These are phyloP conservation scores for Limosa lapponica DNA, from an alignment of 2,797 vertebrate species.

Conservation along the genomic window DNA sequence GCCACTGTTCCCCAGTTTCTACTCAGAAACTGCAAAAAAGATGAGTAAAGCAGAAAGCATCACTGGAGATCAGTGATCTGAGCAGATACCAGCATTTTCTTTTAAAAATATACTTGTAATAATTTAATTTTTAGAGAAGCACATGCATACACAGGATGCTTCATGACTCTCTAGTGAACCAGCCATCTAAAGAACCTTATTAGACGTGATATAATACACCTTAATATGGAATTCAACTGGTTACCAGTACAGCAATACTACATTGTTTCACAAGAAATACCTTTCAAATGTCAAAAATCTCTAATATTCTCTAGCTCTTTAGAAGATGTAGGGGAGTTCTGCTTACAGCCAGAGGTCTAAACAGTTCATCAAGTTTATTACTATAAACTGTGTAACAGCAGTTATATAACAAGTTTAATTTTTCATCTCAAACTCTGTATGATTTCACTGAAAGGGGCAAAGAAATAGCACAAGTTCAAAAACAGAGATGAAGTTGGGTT, in stretches of 20 bases:
- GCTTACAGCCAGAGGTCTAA: neutral
- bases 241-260: neutral
- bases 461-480: conserved; percentile 30
- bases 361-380: neutral
- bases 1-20: neutral
- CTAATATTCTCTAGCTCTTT: neutral
- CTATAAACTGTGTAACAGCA: neutral
- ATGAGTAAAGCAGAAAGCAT: neutral
- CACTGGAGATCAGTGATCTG: neutral
- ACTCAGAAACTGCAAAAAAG: neutral
- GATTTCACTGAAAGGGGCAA: neutral
- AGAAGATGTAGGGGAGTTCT: neutral
- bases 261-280: neutral
- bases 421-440: neutral
- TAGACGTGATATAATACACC: neutral
- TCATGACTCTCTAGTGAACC: neutral
- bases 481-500: conserved; percentile 6
- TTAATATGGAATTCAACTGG: neutral
- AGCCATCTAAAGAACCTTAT: neutral
- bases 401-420: neutral
- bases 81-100: neutral
- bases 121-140: neutral
- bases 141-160: neutral
- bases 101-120: neutral
- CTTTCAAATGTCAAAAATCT: neutral